phyloP scores from a whole-genome alignment of 1,140 invertebrate species.

The Cyclargus thomasi region DNA sequence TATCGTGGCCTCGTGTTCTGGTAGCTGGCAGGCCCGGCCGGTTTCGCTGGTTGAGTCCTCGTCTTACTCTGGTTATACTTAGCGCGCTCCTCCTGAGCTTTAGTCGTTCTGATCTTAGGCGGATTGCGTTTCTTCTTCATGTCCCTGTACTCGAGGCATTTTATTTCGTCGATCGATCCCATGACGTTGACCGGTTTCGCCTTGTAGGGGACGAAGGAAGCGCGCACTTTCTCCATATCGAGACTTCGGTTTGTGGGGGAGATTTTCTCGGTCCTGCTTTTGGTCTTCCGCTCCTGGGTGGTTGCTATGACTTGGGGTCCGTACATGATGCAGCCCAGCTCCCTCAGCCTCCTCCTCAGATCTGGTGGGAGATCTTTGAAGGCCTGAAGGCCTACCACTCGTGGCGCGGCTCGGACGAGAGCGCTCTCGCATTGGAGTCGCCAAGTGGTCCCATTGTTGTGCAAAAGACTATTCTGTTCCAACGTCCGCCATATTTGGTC shows the following conservation, averaged over 20 bases:
- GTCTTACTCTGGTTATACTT: constrained; percentile 54
- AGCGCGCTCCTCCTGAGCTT: constrained; percentile 58
- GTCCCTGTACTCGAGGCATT: constrained; percentile 35
- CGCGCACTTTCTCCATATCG: constrained; percentile 54
- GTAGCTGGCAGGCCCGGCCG: constrained; percentile 25
- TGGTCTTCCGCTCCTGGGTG: constrained; percentile 33
- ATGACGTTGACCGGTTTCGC: constrained; percentile 36
- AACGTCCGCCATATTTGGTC: constrained; percentile 25
- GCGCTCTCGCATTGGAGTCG: constrained; percentile 46
- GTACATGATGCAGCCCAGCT: constrained; percentile 59
- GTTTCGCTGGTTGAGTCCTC: constrained; percentile 26
- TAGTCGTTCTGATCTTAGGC: constrained; percentile 56
- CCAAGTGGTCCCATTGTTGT: constrained; percentile 42
- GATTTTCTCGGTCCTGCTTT: constrained; percentile 24
- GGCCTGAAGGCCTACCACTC: constrained; percentile 47
- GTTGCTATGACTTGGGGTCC: constrained; percentile 37
- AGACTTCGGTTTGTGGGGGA: constrained; percentile 31
- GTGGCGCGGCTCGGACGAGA: constrained; percentile 44
- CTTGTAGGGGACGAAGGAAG: constrained; percentile 53
- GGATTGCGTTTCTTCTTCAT: constrained; percentile 33
- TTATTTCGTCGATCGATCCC: constrained; percentile 31
- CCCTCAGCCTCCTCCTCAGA: constrained; percentile 44
- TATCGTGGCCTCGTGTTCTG: constrained; percentile 50
- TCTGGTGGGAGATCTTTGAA: constrained; percentile 53
- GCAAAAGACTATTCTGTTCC: constrained; percentile 33